phyloP scores from a whole-genome alignment of 2,888 invertebrate genomes.

The Cheilosia vernalis region DNA sequence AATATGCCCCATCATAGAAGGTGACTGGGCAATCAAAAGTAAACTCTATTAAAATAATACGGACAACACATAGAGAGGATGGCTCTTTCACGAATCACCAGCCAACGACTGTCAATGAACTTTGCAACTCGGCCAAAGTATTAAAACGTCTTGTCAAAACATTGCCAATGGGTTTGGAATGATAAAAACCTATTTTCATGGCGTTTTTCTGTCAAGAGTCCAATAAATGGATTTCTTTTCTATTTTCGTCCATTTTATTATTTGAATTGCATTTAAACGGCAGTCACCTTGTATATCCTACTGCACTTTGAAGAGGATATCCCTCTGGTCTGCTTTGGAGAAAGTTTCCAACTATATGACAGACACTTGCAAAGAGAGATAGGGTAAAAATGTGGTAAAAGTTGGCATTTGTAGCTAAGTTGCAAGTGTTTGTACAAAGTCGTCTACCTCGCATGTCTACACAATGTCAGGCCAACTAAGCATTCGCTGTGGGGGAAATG shows the following conservation, averaged over 20 bases:
- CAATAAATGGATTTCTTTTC: slow-evolving; percentile 32
- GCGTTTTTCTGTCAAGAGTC: slow-evolving; percentile 41
- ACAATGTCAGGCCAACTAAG: too few species aligned
- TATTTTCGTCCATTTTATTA: slow-evolving; percentile 4
- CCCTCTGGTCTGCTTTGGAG: background rate
- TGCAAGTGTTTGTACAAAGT: too few species aligned
- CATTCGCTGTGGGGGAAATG: too few species aligned
- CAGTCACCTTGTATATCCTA: slow-evolving; percentile 48
- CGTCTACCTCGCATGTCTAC: too few species aligned
- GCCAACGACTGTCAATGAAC: slow-evolving; percentile 2
- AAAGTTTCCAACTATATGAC: slow-evolving; percentile 30
- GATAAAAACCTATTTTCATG: slow-evolving; percentile 9
- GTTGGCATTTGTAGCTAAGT: background rate
- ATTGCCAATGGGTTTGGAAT: slow-evolving; percentile 16
- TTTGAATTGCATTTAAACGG: slow-evolving; percentile 47
- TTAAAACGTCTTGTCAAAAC: slow-evolving; percentile 36
- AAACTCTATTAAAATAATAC: background rate
- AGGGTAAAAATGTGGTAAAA: background rate
- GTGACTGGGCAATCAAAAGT: too few species aligned
- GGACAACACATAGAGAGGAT: background rate
- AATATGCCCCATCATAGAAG: too few species aligned
- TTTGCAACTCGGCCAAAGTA: slow-evolving; percentile 56
- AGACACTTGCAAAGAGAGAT: slow-evolving; percentile 19
- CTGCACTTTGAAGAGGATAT: slow-evolving; percentile 20
- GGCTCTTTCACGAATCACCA: background rate